Percentiles rank a stretch among this genome's conserved stretches.
These are phyloP conservation scores for Pheosia gnoma DNA, from an alignment of 2,888 invertebrate species.

Conservation along the genomic window DNA sequence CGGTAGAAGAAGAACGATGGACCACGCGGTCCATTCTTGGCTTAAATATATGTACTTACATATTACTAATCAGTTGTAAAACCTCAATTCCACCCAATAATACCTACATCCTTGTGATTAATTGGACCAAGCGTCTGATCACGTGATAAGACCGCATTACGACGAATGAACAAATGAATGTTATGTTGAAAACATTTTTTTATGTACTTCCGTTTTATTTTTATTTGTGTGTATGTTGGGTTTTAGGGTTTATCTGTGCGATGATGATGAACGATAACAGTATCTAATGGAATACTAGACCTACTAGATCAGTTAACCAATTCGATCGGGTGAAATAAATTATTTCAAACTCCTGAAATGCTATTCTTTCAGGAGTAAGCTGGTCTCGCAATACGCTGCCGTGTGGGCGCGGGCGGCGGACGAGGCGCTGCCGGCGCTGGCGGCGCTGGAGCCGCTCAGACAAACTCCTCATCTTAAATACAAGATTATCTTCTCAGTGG, in stretches of 20 bases:
- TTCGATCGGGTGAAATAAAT: no score
- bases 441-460: constrained; percentile 90
- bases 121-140: not conserved
- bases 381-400: constrained; percentile 91
- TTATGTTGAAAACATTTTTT: no score
- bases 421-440: constrained; percentile 93
- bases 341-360: no score
- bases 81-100: not conserved
- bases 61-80: not conserved
- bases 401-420: constrained; percentile 94
- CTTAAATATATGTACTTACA: not conserved
- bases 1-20: no score
- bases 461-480: constrained; percentile 95
- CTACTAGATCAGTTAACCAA: no score
- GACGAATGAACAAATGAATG: not conserved
- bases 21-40: no score
- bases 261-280: no score
- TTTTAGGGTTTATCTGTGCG: no score
- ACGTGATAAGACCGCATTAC: not conserved
- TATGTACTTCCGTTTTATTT: no score
- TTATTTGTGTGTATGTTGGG: no score
- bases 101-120: not conserved
- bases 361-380: constrained; percentile 78
- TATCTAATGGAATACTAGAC: no score
- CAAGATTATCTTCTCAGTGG: constrained; percentile 97